These are phyloP conservation scores for Astyanax mexicanus DNA, from an alignment of 2,797 vertebrate species.

Conservation along the genomic window DNA sequence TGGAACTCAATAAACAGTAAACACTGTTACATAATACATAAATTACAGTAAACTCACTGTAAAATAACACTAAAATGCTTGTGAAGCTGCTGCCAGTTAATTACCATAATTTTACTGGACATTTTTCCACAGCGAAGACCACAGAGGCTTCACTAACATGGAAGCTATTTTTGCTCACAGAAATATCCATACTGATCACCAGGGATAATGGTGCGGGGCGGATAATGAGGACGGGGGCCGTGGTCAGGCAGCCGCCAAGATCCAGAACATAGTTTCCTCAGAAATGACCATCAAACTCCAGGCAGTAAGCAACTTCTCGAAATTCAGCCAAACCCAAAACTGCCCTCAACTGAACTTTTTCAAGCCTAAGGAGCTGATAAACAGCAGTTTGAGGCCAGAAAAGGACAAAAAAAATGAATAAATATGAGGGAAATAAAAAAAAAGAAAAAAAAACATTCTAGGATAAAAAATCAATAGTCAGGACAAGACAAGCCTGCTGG, in stretches of 20 bases:
- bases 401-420: too few species aligned
- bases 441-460: too few species aligned
- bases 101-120: too few species aligned
- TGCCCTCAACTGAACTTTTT: slow-evolving; percentile 27
- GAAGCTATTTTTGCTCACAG: slow-evolving; percentile 14
- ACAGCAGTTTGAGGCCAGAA: not conserved
- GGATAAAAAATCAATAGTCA: not conserved
- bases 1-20: too few species aligned
- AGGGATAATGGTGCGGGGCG: not conserved
- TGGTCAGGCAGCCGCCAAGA: slow-evolving; percentile 11
- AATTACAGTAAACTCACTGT: too few species aligned
- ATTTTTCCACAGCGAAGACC: too few species aligned
- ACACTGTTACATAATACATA: too few species aligned
- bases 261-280: slow-evolving; percentile 10
- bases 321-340: slow-evolving; percentile 33
- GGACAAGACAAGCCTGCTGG: not conserved
- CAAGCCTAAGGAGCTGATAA: not conserved
- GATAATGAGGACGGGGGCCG: not conserved
- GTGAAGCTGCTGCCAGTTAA: too few species aligned
- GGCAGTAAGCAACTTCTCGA: not conserved
- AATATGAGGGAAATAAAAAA: not conserved
- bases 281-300: slow-evolving; percentile 33
- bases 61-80: too few species aligned
- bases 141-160: not conserved
- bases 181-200: not conserved